Base-by-base conservation (phyloP, 1,140 invertebrate species). In the Bombus breviceps region DNA sequence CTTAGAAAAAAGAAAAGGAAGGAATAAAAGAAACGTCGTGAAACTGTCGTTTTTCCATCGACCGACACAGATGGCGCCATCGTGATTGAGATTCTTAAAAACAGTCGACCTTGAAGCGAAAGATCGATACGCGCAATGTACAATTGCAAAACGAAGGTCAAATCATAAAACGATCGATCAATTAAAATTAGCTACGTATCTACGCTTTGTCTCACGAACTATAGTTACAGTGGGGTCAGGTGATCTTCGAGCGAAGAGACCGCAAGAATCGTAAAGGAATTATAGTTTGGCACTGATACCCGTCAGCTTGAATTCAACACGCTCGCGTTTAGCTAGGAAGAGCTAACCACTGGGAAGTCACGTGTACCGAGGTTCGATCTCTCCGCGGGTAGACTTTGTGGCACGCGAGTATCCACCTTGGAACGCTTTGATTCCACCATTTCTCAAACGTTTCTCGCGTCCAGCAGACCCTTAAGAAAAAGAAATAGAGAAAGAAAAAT, bases 221-320 rank as follows among this genome's bases (percentile, higher is more conserved):
- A 74, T 12, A 18, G 32, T 74, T 25, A 13, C 3, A 8, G 22
- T 18, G 12, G 10, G n/a, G 18, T 34, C 2, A 25, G 22, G 32
- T 18, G 73, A 32, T 18, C 32, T 75, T 53, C n/a, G n/a, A 13
- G 32, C 43, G 73, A 75, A 43, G 10, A 34, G 64, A 37, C 37
- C 75, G 37, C 37, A 34, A 69, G 34, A 81, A 72, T 47, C 79
- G 72, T 37, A 81, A 74, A 66, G 37, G 71, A 75, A 73, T 80
- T 59, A 28, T 47, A 74, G 57, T 85, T 85, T 85, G 84, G 84
- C 84, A 85, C 84, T 75, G 84, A 75, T 74, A 59, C 53, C 53
- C 76, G 66, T 80, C 68, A 37, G 43, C 41, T 57, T 79, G 71
- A 57, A 74, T 68, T 43, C 28, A 43, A 79, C 22, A 53, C 32